phyloP scores from a whole-genome alignment of 2,113 vertebrate genomes.

The Rhagologus leucostigma region DNA sequence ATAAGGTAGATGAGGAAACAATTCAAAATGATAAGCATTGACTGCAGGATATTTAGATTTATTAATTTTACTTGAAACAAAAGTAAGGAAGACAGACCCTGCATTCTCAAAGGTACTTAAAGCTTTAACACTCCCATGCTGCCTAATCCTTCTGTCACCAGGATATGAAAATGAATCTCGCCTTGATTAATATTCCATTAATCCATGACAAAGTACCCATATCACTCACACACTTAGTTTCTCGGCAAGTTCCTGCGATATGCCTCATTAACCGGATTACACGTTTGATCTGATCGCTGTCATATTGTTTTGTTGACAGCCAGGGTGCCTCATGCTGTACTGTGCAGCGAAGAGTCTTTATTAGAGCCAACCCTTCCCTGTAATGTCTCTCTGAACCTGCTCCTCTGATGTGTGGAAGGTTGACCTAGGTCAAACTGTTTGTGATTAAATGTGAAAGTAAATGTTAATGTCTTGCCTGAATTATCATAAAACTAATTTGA shows the following conservation, averaged over 20 bases:
- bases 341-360: not conserved
- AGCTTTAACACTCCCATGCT: not conserved
- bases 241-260: not conserved
- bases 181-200: constrained; percentile 3
- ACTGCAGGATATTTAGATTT: not conserved
- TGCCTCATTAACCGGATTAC: not conserved
- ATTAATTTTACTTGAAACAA: not conserved
- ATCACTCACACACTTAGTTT: not conserved
- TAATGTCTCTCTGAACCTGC: not conserved
- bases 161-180: not conserved
- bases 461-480: not conserved
- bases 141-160: not conserved
- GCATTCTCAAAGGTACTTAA: not conserved
- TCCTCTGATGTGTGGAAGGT: not conserved
- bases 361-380: not conserved
- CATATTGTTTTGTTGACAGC: not conserved
- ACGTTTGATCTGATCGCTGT: not conserved
- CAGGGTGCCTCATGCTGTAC: too few relatives aligned
- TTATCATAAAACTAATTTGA: not conserved
- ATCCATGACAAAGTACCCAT: not conserved
- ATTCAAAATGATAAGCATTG: not conserved
- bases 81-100: not conserved
- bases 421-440: not conserved
- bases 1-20: not conserved
- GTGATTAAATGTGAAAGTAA: not conserved